A percentile compares a stretch with the other conserved stretches of the same genome.
Conservation (phyloP, 2,113 vertebrate species). For the Antidorcas marsupialis region DNA sequence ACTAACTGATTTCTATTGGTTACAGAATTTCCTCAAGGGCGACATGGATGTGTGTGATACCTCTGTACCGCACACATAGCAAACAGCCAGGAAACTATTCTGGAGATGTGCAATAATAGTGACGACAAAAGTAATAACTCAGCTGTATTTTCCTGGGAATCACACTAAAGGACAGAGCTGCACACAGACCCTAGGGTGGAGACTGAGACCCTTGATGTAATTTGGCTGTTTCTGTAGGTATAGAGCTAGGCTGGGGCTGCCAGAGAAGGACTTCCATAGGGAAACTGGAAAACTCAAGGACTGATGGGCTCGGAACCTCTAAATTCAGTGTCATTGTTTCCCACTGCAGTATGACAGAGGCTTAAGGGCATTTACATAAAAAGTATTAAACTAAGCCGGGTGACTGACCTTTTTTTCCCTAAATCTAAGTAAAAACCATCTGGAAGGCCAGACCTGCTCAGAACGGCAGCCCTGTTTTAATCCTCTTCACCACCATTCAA, state of each 20-base stretch:
- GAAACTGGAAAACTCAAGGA: neutral
- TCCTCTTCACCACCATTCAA: neutral
- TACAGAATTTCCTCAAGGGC: neutral
- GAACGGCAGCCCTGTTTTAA: neutral
- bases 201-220: neutral
- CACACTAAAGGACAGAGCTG: neutral
- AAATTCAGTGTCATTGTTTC: neutral
- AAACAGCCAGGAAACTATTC: neutral
- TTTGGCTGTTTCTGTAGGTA: neutral
- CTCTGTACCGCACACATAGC: neutral
- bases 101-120: no score
- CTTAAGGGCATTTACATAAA: neutral
- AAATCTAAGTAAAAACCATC: neutral
- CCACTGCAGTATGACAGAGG: neutral
- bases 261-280: neutral
- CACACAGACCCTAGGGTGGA: rapidly evolving
- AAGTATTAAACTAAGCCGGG: neutral
- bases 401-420: neutral
- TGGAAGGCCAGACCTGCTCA: neutral
- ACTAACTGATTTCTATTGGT: neutral
- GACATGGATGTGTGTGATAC: neutral
- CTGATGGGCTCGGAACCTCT: neutral
- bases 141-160: neutral
- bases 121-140: rapidly evolving
- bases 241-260: neutral